Evolutionary conservation across 2,888 invertebrate species (phyloP), one percentile per base, ranked within the genome.

Genomic region (Ganaspis brasiliensis): DNA sequence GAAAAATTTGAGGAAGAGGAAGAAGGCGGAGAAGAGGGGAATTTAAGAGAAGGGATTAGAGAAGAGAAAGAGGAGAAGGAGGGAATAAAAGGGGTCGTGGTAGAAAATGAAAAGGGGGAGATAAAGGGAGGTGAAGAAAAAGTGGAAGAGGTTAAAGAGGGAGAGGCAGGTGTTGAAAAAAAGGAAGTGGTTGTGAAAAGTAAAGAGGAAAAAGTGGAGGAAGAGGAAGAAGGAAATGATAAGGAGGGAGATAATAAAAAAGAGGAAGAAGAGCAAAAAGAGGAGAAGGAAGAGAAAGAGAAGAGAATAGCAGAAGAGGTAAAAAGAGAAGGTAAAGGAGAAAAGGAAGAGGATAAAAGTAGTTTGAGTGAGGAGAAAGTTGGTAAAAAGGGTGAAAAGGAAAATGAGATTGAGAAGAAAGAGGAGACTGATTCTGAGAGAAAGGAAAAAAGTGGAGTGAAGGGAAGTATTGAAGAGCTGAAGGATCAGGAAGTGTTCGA

Each of bases 311-410:
- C 9, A 82, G 83, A 31, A 82, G 79, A 85, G 83, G 19, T 84
- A 89, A 76, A 93, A 45, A 67, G 12, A 14, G 10, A 24, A 40
- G 63, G 21, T 12, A 21, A 8, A 24, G 3, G 10, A 19, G 19
- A 14, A 63, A 12, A 67, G n/a, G 49, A 37, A 24, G n/a, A 55
- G 24, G 37, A 19, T n/a, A 45, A 10, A 40, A n/a, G n/a, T n/a
- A n/a, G n/a, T n/a, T n/a, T n/a, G n/a, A n/a, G n/a, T n/a, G 56
- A 56, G 61, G 10, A 71, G 26, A 49, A 26, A 31, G n/a, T 37
- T 19, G 6, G 0, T 14, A 8, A 14, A 19, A 24, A 59, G 31
- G 24, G 31, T 2, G 31, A 31, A 19, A 1, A 19, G 8, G 55
- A 26, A 12, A 49, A 19, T 19, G 6, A 35, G 31, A 72, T 9